Evolutionary conservation across 2,113 vertebrate genomes (phyloP).

Genomic region (Bufo gargarizans): DNA sequence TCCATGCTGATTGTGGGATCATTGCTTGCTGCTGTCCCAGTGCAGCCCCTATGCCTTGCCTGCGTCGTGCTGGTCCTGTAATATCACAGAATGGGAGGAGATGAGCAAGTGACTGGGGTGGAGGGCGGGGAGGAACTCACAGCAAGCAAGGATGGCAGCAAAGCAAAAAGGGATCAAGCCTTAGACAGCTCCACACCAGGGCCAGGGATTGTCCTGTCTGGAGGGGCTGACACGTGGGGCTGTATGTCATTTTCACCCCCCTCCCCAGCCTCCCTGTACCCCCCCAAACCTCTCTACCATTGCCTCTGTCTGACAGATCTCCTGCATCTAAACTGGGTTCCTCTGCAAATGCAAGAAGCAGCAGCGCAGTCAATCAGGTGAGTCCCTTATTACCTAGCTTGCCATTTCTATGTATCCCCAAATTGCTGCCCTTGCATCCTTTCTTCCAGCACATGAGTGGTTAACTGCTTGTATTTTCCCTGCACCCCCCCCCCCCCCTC

Average conservation of each 20-base stretch:
- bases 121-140: conserved; percentile 10
- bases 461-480: background rate
- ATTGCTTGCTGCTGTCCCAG: background rate
- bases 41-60: background rate
- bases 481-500: background rate
- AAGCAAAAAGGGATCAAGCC: conserved; percentile 27
- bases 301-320: conserved; percentile 7
- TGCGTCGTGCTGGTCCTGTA: background rate
- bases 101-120: background rate
- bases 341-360: background rate
- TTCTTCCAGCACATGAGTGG: background rate
- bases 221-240: conserved; percentile 13
- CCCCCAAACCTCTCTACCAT: background rate
- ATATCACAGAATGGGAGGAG: conserved; percentile 34
- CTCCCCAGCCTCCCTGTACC: background rate
- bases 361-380: conserved; percentile 8
- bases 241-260: background rate
- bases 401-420: background rate
- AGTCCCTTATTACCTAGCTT: conserved; percentile 22
- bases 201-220: conserved; percentile 24
- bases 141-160: conserved; percentile 41
- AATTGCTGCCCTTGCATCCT: background rate
- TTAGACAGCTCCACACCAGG: background rate
- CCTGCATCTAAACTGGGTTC: background rate
- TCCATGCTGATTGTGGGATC: too few relatives aligned